Base-by-base conservation (phyloP, 2,797 vertebrate species). In the Molothrus aeneus region DNA sequence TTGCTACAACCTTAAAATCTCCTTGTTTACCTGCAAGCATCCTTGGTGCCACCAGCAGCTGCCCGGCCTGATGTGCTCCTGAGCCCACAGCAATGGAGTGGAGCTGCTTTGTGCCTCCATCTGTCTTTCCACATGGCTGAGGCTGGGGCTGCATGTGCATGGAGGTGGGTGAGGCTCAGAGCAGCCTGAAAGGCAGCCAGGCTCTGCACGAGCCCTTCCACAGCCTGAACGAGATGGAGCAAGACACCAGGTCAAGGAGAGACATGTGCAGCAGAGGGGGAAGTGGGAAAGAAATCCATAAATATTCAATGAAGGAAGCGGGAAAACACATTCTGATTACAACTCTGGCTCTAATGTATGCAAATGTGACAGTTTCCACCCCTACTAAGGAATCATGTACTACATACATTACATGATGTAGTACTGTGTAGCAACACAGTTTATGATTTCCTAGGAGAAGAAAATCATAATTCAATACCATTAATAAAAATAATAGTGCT, bases 401-500 rank as follows among this genome's bases (percentile, higher is more conserved):
- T 96, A 93, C 70, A 94, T 92, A 94, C 65, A 87, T 95, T 92
- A 90, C 72, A 94, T 73, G 85, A 94, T 83, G 85, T 95, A 92
- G 72, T 93, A 85, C 78, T 68, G 53, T 90, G 77, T 88, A 85
- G 91, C 92, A 96, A 92, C 72, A 94, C 47, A 83, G 86, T 94
- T 95, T 95, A 96, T 90, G 45, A 66, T 85, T 96, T 96, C 96
- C 95, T 95, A 92, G 83, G 94, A 96, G 92, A 97, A 97, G 96
- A 95, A 86, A 96, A 97, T 97, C 95, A 96, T 97, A 96, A 97
- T 98, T 97, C 97, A 92, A 88, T 95, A 94, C 97, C 95, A 98
- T 98, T 98, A 98, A 96, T 94, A 97, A 97, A 96, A 97, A 97
- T 97, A 98, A 98, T 97, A 97, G 82, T 94, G 90, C 96, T 96